phyloP scores from a whole-genome alignment of 2,113 vertebrate genomes.

The Myodes glareolus region DNA sequence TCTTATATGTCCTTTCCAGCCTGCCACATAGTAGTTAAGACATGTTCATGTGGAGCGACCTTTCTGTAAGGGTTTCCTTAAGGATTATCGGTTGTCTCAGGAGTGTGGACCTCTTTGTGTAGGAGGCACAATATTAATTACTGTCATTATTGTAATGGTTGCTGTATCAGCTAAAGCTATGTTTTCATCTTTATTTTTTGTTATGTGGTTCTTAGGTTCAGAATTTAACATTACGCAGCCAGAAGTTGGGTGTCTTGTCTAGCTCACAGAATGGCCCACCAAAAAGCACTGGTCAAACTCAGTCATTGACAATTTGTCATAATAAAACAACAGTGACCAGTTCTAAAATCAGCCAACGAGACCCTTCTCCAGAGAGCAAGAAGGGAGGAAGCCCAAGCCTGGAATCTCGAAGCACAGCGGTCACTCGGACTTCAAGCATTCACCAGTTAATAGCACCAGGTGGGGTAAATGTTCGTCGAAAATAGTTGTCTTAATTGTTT shows the following conservation, averaged over 20 bases:
- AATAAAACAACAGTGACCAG: constrained; percentile 88
- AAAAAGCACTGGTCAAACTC: constrained; percentile 89
- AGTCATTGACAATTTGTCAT: constrained; percentile 87
- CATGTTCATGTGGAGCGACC: not conserved
- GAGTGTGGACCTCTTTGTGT: constrained; percentile 28
- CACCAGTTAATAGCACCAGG: constrained; percentile 91
- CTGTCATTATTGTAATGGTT: not conserved
- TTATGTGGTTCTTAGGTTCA: constrained; percentile 87
- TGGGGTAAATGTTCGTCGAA: constrained; percentile 72
- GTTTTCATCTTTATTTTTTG: constrained; percentile 66
- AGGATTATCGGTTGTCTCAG: constrained; percentile 50
- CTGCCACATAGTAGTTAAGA: constrained; percentile 26
- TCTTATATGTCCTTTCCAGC: not conserved
- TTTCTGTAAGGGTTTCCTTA: constrained; percentile 53
- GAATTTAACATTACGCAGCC: constrained; percentile 92
- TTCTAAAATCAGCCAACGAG: constrained; percentile 89
- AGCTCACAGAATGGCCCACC: constrained; percentile 91
- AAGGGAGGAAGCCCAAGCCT: constrained; percentile 88
- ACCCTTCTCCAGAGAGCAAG: constrained; percentile 87
- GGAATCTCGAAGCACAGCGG: constrained; percentile 86
- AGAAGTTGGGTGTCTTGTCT: constrained; percentile 90
- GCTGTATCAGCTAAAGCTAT: constrained; percentile 31
- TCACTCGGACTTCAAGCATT: constrained; percentile 87
- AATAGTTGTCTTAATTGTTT: constrained; percentile 54
- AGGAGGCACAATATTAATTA: constrained; percentile 49